Percentiles rank a stretch among this genome's conserved stretches.
Conservation (phyloP, 2,888 invertebrate genomes). For the Caenorhabditis angaria region DNA sequence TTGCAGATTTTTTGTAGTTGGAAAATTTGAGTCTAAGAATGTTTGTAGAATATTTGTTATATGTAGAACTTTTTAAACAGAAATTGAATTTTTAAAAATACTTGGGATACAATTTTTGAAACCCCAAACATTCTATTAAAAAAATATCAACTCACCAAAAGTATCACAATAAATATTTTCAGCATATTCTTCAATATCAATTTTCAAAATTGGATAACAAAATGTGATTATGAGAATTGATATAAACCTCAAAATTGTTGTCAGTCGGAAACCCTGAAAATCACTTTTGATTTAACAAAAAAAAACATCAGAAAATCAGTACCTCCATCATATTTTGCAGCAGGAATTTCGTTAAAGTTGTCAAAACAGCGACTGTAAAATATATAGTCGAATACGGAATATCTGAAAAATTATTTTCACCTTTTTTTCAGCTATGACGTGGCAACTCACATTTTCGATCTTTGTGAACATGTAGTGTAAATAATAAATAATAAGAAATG, state of each 20-base stretch:
- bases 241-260: constrained; percentile 10
- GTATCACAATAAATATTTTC: constrained; percentile 31
- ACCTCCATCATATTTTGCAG: constrained; percentile 30
- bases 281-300: neutral
- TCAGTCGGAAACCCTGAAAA: neutral
- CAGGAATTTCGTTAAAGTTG: constrained; percentile 12
- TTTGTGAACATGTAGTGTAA: constrained; percentile 13
- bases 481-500: constrained; percentile 13
- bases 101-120: too few relatives aligned
- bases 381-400: constrained; percentile 23
- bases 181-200: constrained; percentile 23
- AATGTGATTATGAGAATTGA: constrained; percentile 15
- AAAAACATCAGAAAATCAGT: neutral
- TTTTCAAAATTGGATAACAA: constrained; percentile 11
- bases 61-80: too few relatives aligned
- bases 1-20: neutral
- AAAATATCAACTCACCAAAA: constrained; percentile 14
- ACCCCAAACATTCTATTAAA: too few relatives aligned
- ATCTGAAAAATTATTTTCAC: constrained; percentile 29
- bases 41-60: too few relatives aligned
- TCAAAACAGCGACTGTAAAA: constrained; percentile 17
- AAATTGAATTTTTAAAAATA: too few relatives aligned
- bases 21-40: neutral
- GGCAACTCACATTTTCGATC: constrained; percentile 21
- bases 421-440: too few relatives aligned